These are phyloP conservation scores for Microhierax caerulescens DNA, from an alignment of 2,797 vertebrate species.

Conservation along the genomic window DNA sequence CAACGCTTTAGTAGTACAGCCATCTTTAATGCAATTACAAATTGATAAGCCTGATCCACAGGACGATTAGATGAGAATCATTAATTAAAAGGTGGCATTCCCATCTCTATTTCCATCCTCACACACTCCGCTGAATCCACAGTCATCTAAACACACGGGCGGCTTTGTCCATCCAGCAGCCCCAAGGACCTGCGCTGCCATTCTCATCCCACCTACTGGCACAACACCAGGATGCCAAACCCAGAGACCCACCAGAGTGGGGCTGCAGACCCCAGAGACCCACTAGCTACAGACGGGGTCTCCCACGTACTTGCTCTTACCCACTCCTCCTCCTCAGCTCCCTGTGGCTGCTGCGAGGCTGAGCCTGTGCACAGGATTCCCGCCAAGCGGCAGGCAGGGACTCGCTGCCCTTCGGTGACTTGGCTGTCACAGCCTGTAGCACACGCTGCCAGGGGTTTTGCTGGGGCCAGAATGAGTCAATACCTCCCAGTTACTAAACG, in stretches of 20 bases:
- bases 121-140: background rate
- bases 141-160: background rate
- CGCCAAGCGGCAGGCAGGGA: fast-evolving
- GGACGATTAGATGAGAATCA: background rate
- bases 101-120: background rate
- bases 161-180: background rate
- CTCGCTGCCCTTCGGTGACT: background rate
- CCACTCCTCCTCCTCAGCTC: background rate
- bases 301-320: fast-evolving
- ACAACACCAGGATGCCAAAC: background rate
- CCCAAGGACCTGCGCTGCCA: background rate
- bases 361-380: background rate
- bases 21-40: background rate
- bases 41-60: background rate
- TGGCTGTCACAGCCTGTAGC: background rate
- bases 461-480: background rate
- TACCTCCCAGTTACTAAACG: background rate
- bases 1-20: background rate
- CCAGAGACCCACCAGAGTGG: fast-evolving
- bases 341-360: background rate
- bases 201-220: background rate
- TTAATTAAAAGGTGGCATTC: background rate
- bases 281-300: background rate
- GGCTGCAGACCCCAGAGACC: background rate
- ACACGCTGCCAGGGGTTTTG: background rate